Evolutionary conservation across 2,888 invertebrate genomes (phyloP), one percentile per base, ranked within the genome.

Genomic region (Papilio demoleus): DNA sequence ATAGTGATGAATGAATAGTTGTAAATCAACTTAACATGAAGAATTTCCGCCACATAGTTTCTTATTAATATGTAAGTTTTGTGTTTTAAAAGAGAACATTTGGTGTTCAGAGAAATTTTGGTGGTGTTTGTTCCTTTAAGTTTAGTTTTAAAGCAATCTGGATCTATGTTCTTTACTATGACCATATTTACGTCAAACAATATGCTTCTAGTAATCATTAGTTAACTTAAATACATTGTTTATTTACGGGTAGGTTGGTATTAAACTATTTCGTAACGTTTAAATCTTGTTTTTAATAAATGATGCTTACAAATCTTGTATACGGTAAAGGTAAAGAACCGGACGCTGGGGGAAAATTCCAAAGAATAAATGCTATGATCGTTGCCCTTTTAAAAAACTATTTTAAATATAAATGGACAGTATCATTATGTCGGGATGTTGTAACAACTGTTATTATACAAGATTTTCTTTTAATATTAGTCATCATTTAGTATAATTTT

Each of bases 321-420:
- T 19, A 45, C 17, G 19, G 17, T 19, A 24, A 62, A 56, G 53
- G 68, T 68, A 58, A 63, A 47, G 58, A 58, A 63, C 47, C 36
- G 56, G 36, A 63, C 14, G 58, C 36, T 36, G n/a, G 6, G 17
- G 63, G 68, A n/a, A 47, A 58, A 68, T 47, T 61, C 61, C 12
- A 4, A 24, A 47, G 47, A 24, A 12, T 22, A 47, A 12, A 24
- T 47, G 24, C 47, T 11, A 4, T 47, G 12, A 12, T 12, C 4
- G 22, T 47, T 22, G 24, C 22, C 47, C 22, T n/a, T 47, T 47
- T 47, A 47, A 4, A 47, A 47, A 24, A 47, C 47, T 22, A 22
- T 47, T 47, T 45, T 14, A 11, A 45, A 45, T n/a, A 2, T 47
- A 47, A 47, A 12, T 47, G 22, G 11, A 24, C 47, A 24, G 12